Percentiles rank a stretch among this genome's conserved stretches.
Evolutionary conservation across 2,797 vertebrate genomes (phyloP).

Genomic region (Botia almorhae): DNA sequence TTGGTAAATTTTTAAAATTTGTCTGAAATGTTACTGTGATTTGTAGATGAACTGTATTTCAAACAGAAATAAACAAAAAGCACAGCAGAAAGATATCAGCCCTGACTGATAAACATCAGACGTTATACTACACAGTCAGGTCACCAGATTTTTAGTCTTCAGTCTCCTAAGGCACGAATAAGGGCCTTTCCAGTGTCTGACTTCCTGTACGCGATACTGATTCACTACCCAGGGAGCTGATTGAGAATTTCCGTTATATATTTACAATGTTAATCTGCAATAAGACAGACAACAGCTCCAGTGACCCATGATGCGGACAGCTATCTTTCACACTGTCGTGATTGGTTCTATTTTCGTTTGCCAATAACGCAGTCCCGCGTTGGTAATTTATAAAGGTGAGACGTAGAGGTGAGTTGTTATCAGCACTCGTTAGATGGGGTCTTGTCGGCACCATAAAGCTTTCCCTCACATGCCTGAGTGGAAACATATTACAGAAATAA

Average conservation of each 20-base stretch:
- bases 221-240: not conserved
- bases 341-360: not conserved
- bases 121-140: not conserved
- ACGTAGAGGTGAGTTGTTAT: conserved; percentile 18
- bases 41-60: not conserved
- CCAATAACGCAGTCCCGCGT: conserved; percentile 3
- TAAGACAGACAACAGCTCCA: not conserved
- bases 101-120: not conserved
- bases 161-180: too few species aligned
- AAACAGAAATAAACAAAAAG: not conserved
- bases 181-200: too few species aligned
- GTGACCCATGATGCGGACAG: not conserved
- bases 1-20: not conserved
- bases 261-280: conserved; percentile 17
- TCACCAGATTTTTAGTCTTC: not conserved
- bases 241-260: conserved; percentile 2
- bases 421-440: conserved; percentile 11
- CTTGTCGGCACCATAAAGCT: conserved; percentile 2
- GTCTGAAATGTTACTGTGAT: not conserved
- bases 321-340: not conserved
- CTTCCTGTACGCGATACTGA: not conserved
- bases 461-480: conserved; percentile 26
- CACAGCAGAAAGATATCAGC: not conserved
- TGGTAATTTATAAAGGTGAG: conserved; percentile 19
- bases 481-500: conserved; percentile 30